Conservation (phyloP, 2,113 vertebrate genomes). For the Rhynchopsitta pachyrhyncha region DNA sequence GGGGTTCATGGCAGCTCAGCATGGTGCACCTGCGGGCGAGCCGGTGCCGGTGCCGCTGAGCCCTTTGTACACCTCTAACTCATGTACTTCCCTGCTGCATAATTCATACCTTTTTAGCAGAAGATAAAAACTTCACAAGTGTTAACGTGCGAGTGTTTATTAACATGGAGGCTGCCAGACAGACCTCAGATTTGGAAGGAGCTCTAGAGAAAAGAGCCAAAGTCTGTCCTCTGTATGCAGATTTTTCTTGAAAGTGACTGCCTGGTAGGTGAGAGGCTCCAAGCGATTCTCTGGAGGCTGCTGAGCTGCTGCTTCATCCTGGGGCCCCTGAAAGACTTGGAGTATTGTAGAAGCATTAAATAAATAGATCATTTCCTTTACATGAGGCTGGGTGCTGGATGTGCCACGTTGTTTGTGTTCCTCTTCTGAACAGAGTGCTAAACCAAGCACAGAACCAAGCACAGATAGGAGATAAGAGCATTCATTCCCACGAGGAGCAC, state of each 20-base stretch:
- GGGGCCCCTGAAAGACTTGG: neutral
- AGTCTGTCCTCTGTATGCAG: neutral
- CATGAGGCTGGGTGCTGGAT: neutral
- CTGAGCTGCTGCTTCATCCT: neutral
- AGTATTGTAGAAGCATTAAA: neutral
- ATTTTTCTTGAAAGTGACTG: neutral
- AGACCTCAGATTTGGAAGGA: neutral
- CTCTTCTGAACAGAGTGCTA: neutral
- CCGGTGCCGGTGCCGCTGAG: neutral
- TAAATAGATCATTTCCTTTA: neutral
- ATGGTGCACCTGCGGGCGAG: neutral
- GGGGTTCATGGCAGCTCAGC: neutral
- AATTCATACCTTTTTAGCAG: constrained; percentile 9
- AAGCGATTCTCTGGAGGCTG: neutral
- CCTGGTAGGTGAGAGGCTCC: neutral
- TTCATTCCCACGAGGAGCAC: neutral
- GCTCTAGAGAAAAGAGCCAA: neutral
- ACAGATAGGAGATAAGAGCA: neutral
- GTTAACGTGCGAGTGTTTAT: neutral
- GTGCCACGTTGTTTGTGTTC: neutral
- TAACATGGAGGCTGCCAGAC: neutral
- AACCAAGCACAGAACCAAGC: neutral
- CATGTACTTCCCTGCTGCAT: neutral
- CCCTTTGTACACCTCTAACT: neutral
- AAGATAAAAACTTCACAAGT: constrained; percentile 10